These are phyloP conservation scores for Rotaria macrura DNA, from an alignment of 2,888 invertebrate genomes.

Conservation along the genomic window DNA sequence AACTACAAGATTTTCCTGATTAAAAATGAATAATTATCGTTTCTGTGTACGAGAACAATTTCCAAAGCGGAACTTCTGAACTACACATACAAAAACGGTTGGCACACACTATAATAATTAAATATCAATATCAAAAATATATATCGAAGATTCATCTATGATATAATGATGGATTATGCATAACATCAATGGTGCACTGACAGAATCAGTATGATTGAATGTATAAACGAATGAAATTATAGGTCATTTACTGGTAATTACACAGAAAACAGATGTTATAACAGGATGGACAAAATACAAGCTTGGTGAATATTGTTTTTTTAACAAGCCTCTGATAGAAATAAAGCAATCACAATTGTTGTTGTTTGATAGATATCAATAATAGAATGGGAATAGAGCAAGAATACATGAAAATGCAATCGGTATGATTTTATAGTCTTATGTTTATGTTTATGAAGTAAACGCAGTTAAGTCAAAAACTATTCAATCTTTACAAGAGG, in stretches of 20 bases:
- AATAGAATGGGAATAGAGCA: too few species aligned
- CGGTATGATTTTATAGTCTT: too few species aligned
- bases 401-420: too few species aligned
- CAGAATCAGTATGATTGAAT: background rate
- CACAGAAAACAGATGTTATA: background rate
- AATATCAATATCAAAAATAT: background rate
- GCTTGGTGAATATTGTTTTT: background rate
- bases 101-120: background rate
- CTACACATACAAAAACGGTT: background rate
- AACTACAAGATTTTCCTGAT: too few species aligned
- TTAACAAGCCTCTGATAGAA: background rate
- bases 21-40: too few species aligned
- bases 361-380: too few species aligned
- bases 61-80: too few species aligned
- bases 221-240: background rate
- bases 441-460: too few species aligned
- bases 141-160: background rate
- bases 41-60: too few species aligned
- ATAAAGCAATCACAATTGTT: too few species aligned
- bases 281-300: background rate
- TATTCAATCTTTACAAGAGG: too few species aligned
- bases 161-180: background rate
- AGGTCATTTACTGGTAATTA: background rate
- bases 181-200: background rate
- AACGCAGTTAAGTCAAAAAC: too few species aligned